Percentiles rank a stretch among this genome's conserved stretches.
These are phyloP conservation scores for Dallia pectoralis DNA, from an alignment of 2,797 vertebrate species.

Conservation along the genomic window DNA sequence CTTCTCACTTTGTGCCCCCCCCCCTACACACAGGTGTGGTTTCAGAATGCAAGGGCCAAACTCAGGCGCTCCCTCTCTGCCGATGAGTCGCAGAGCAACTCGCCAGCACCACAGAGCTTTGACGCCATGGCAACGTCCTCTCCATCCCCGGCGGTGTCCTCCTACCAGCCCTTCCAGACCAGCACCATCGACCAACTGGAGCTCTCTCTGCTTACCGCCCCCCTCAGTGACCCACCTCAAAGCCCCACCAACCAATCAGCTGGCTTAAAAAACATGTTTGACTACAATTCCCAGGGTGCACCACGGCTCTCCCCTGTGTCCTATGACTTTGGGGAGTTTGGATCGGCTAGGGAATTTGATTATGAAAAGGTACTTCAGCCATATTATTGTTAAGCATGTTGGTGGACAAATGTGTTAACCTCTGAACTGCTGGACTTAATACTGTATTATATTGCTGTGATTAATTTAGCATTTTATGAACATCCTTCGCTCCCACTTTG, in stretches of 20 bases:
- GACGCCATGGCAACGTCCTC: slow-evolving; percentile 35
- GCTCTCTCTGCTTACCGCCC: slow-evolving; percentile 64
- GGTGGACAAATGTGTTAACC: not conserved
- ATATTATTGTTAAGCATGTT: slow-evolving; percentile 26
- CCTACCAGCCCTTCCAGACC: slow-evolving; percentile 42
- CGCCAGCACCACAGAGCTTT: slow-evolving; percentile 27
- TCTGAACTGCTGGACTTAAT: not conserved
- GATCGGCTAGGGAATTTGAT: slow-evolving; percentile 25
- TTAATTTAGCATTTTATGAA: not conserved
- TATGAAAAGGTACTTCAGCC: slow-evolving; percentile 20
- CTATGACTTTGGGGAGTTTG: slow-evolving; percentile 44
- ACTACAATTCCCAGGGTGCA: slow-evolving; percentile 59
- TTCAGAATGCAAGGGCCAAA: slow-evolving; percentile 75
- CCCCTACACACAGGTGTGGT: slow-evolving; percentile 66
- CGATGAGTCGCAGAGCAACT: slow-evolving; percentile 55
- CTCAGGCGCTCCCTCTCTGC: slow-evolving; percentile 63
- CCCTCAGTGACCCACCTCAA: slow-evolving; percentile 35
- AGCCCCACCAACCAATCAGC: slow-evolving; percentile 29
- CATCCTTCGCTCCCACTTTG: not conserved
- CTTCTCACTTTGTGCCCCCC: not conserved
- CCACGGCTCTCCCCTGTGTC: slow-evolving; percentile 38
- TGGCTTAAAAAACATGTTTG: slow-evolving; percentile 42
- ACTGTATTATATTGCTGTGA: not conserved
- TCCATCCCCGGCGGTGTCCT: slow-evolving; percentile 21
- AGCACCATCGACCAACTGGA: slow-evolving; percentile 72